Conservation (phyloP, 2,113 vertebrate genomes). For the Sisor rabdophorus region DNA sequence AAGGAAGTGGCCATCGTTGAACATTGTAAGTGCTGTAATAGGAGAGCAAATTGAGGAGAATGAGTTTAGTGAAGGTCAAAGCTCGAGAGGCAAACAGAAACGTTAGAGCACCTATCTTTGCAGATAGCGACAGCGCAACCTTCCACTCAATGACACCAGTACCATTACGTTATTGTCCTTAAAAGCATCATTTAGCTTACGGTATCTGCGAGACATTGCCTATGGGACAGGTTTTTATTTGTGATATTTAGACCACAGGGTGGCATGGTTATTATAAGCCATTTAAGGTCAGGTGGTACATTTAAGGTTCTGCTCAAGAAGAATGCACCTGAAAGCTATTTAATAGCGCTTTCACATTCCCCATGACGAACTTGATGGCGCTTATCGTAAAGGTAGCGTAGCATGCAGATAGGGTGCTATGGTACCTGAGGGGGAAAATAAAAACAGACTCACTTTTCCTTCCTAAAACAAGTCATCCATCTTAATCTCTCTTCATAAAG, state of each 20-base stretch:
- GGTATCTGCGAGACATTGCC: constrained; percentile 22
- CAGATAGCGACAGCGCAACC: constrained; percentile 33
- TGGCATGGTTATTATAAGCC: constrained; percentile 54
- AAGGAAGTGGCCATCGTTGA: constrained; percentile 41
- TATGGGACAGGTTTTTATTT: constrained; percentile 20
- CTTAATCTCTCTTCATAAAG: constrained; percentile 59
- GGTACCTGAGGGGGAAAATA: constrained; percentile 46
- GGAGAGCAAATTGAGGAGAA: constrained; percentile 47
- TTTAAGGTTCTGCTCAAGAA: constrained; percentile 59
- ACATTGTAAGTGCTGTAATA: constrained; percentile 46
- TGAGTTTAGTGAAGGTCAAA: constrained; percentile 50
- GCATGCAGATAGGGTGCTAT: constrained; percentile 70
- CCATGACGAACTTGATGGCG: constrained; percentile 48
- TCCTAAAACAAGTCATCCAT: constrained; percentile 59
- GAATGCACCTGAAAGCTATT: constrained; percentile 59
- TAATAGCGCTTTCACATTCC: constrained; percentile 52
- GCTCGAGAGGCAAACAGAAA: constrained; percentile 41
- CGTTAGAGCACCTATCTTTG: constrained; percentile 31
- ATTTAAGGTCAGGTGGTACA: constrained; percentile 65
- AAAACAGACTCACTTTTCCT: constrained; percentile 64
- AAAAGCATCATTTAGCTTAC: constrained; percentile 37
- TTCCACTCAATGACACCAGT: constrained; percentile 32
- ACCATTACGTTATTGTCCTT: constrained; percentile 42
- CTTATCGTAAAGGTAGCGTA: constrained; percentile 68
- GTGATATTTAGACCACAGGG: constrained; percentile 29